Percentiles rank a stretch among this genome's conserved stretches.
phyloP scores from a whole-genome alignment of 2,888 invertebrate genomes.

The Xestobium rufovillosum region DNA sequence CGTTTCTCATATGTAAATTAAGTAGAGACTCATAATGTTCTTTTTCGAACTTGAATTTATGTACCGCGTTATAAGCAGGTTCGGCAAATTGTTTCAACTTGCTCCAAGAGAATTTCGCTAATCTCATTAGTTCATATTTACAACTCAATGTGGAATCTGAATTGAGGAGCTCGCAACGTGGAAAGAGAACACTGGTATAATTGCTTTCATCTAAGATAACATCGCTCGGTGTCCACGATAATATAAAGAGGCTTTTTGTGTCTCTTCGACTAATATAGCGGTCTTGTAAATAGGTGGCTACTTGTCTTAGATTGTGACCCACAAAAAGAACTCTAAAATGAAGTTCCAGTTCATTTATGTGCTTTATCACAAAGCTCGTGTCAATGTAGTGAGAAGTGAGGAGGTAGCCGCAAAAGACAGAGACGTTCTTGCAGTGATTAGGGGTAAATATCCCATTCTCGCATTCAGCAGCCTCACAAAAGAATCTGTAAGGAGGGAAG shows the following conservation, averaged over 20 bases:
- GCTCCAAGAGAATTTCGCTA: constrained; percentile 60
- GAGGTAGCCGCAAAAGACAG: constrained; percentile 42
- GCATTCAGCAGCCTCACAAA: constrained; percentile 46
- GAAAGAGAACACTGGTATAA: constrained; percentile 53
- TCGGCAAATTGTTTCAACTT: constrained; percentile 49
- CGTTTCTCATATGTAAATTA: constrained; percentile 32
- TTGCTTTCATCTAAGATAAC: constrained; percentile 47
- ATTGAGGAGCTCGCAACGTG: constrained; percentile 50
- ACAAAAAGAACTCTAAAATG: constrained; percentile 64
- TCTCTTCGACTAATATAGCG: too few species aligned
- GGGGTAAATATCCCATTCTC: constrained; percentile 53
- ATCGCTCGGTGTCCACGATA: constrained; percentile 62
- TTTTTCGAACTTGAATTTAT: constrained; percentile 46
- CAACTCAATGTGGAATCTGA: constrained; percentile 43
- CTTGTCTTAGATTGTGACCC: constrained; percentile 49
- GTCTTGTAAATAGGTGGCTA: constrained; percentile 38
- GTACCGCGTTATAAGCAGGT: constrained; percentile 46
- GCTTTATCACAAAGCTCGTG: constrained; percentile 50
- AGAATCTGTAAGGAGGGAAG: constrained; percentile 36
- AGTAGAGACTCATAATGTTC: constrained; percentile 49
- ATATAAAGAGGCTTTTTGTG: constrained; percentile 48
- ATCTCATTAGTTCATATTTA: constrained; percentile 59
- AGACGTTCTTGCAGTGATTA: constrained; percentile 42
- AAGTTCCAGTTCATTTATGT: constrained; percentile 53
- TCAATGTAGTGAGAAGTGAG: constrained; percentile 46